Conservation (phyloP, 2,888 invertebrate species). For the Rotaria sp. region DNA sequence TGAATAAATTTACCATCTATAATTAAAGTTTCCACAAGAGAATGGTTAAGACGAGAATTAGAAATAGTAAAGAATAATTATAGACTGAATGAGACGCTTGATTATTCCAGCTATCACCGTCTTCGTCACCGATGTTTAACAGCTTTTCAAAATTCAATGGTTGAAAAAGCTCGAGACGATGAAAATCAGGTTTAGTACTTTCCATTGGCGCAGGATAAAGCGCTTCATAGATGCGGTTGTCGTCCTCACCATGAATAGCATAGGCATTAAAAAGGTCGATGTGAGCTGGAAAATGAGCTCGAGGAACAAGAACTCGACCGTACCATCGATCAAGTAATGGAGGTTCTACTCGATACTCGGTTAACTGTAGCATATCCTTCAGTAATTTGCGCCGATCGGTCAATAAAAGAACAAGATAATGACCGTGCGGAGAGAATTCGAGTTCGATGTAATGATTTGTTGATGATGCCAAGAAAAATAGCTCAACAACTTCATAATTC, state of each 20-base stretch:
- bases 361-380: slow-evolving; percentile 44
- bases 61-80: too few relatives aligned
- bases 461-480: slow-evolving; percentile 54
- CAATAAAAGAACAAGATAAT: slow-evolving; percentile 55
- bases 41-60: too few relatives aligned
- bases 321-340: slow-evolving; percentile 47
- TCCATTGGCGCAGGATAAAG: slow-evolving; percentile 56
- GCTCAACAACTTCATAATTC: slow-evolving; percentile 58
- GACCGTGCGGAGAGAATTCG: slow-evolving; percentile 58
- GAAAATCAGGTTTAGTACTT: slow-evolving; percentile 56
- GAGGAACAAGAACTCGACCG: slow-evolving; percentile 55
- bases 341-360: not conserved
- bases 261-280: slow-evolving; percentile 59
- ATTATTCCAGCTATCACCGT: not conserved
- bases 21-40: too few relatives aligned
- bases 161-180: slow-evolving; percentile 56
- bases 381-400: slow-evolving; percentile 55
- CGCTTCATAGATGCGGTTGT: slow-evolving; percentile 55
- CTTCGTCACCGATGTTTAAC: not conserved
- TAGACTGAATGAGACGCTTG: too few relatives aligned
- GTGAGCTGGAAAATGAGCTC: slow-evolving; percentile 56
- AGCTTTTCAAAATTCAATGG: slow-evolving; percentile 45
- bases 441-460: slow-evolving; percentile 57
- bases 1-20: too few relatives aligned
- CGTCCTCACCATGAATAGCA: slow-evolving; percentile 57